Conservation (phyloP, 2,888 invertebrate genomes). For the Phalera bucephala region DNA sequence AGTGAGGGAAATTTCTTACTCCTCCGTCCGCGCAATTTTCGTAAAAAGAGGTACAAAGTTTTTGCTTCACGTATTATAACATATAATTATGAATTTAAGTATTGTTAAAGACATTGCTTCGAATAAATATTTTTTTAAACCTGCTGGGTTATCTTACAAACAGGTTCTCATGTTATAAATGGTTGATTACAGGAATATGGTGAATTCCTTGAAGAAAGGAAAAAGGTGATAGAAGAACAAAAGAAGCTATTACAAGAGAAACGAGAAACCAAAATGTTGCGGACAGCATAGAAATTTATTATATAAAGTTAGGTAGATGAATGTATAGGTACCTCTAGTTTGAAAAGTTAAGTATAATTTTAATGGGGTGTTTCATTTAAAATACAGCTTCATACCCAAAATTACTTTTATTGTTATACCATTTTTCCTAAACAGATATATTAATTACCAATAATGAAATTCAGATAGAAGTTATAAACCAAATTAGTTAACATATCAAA, state of each 20-base stretch:
- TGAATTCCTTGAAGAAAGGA: slow-evolving; percentile 90
- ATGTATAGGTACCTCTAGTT: slow-evolving; percentile 23
- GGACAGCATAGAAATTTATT: slow-evolving; percentile 82
- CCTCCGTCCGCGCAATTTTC: too few species aligned
- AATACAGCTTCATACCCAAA: slow-evolving; percentile 10
- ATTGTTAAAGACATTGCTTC: too few species aligned
- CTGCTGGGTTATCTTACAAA: too few species aligned
- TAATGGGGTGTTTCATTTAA: slow-evolving; percentile 13
- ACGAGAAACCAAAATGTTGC: slow-evolving; percentile 95
- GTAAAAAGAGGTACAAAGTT: too few species aligned
- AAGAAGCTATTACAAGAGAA: slow-evolving; percentile 90
- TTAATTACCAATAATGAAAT: background rate
- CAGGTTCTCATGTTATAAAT: too few species aligned
- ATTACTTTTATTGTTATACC: slow-evolving; percentile 17
- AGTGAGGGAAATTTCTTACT: too few species aligned
- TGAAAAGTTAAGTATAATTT: slow-evolving; percentile 13
- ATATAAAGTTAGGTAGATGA: slow-evolving; percentile 22
- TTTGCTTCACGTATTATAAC: too few species aligned
- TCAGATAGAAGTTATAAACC: too few species aligned
- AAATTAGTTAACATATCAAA: too few species aligned
- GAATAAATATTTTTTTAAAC: too few species aligned
- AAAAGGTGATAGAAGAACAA: slow-evolving; percentile 87
- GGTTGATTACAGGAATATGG: slow-evolving; percentile 86
- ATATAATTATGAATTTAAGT: too few species aligned
- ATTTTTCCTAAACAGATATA: slow-evolving; percentile 4